phyloP scores from a whole-genome alignment of 2,888 invertebrate species.

The Caenorhabditis zanzibari region DNA sequence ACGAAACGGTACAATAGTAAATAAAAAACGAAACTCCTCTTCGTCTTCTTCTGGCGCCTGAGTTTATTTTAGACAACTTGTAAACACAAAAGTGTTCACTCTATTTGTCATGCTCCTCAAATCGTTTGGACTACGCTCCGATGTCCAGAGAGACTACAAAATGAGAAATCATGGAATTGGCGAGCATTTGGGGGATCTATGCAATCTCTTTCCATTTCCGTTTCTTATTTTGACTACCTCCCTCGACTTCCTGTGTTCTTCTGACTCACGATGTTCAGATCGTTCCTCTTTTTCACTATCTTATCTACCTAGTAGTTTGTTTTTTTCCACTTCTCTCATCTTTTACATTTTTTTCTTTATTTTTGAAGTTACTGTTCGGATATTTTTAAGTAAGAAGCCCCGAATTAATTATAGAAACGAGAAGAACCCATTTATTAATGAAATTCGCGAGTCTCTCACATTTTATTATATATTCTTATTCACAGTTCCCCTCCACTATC shows the following conservation, averaged over 20 bases:
- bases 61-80: constrained; percentile 62
- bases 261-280: constrained; percentile 23
- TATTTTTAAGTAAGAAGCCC: too few relatives aligned
- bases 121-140: constrained; percentile 27
- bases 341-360: not conserved
- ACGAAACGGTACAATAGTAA: constrained; percentile 42
- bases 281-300: constrained; percentile 18
- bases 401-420: too few relatives aligned
- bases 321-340: constrained; percentile 8
- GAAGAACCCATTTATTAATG: too few relatives aligned
- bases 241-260: constrained; percentile 22
- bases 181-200: constrained; percentile 29
- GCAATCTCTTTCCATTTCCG: constrained; percentile 14
- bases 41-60: constrained; percentile 51
- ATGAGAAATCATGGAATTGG: constrained; percentile 7
- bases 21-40: constrained; percentile 50
- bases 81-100: constrained; percentile 49
- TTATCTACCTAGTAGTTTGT: constrained; percentile 21
- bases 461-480: not conserved
- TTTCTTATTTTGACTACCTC: constrained; percentile 23
- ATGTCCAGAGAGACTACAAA: constrained; percentile 49
- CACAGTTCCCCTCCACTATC: constrained; percentile 17
- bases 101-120: constrained; percentile 52
- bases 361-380: not conserved
- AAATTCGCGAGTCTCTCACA: not conserved